These are phyloP conservation scores for Macrosiphum euphorbiae DNA, from an alignment of 2,888 invertebrate genomes.

Conservation along the genomic window DNA sequence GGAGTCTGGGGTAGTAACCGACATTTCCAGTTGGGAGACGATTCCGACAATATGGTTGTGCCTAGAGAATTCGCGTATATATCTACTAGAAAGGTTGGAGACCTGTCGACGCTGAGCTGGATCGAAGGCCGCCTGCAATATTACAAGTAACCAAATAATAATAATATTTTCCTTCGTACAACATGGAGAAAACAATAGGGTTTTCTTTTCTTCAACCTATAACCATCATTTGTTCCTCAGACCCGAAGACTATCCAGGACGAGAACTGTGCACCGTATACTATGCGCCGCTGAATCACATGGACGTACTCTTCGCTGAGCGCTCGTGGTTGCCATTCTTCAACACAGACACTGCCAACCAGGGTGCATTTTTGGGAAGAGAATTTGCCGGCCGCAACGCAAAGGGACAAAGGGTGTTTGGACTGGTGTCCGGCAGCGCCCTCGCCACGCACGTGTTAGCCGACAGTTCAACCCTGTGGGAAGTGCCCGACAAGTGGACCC, in stretches of 20 bases:
- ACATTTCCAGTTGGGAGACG: slow-evolving; percentile 76
- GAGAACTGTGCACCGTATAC: slow-evolving; percentile 87
- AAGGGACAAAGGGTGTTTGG: slow-evolving; percentile 90
- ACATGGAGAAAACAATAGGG: neutral
- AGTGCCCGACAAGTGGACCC: slow-evolving; percentile 87
- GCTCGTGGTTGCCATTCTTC: slow-evolving; percentile 95
- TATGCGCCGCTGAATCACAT: slow-evolving; percentile 97
- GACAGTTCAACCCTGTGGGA: slow-evolving; percentile 89
- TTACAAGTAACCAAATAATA: slow-evolving; percentile 30
- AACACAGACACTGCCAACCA: slow-evolving; percentile 88
- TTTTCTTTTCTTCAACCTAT: neutral
- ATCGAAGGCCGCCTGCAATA: slow-evolving; percentile 65
- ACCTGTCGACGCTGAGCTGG: slow-evolving; percentile 87
- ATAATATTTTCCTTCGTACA: neutral
- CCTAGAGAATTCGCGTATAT: slow-evolving; percentile 80
- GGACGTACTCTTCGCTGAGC: slow-evolving; percentile 97
- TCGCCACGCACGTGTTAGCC: slow-evolving; percentile 90
- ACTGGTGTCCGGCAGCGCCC: slow-evolving; percentile 87
- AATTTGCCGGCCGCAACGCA: slow-evolving; percentile 88
- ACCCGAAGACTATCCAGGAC: slow-evolving; percentile 71
- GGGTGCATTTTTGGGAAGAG: slow-evolving; percentile 77
- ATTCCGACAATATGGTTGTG: slow-evolving; percentile 71
- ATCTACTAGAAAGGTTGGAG: slow-evolving; percentile 84
- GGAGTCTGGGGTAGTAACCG: slow-evolving; percentile 84
- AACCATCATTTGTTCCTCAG: slow-evolving; percentile 65